Evolutionary conservation across 2,888 invertebrate species (phyloP).

Genomic region (Oxycera nigricornis): DNA sequence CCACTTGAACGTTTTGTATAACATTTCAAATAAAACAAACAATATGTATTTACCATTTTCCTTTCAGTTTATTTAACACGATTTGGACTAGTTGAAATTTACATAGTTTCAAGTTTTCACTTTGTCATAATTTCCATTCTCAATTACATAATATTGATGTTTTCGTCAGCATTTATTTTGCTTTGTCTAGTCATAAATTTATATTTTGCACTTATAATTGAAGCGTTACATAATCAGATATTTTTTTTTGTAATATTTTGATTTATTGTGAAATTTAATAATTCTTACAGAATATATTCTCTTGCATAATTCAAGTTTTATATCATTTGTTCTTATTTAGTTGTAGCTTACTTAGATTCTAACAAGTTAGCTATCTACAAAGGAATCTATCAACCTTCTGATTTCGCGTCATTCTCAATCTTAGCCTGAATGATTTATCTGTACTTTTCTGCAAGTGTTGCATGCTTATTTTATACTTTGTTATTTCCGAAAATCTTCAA

Average conservation of each 20-base stretch:
- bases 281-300: slow-evolving; percentile 15
- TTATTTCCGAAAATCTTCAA: too few species aligned
- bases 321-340: slow-evolving; percentile 3
- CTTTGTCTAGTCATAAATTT: slow-evolving; percentile 15
- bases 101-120: slow-evolving; percentile 45
- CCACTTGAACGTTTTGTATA: not conserved
- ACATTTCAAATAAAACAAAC: slow-evolving; percentile 1
- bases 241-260: slow-evolving; percentile 18
- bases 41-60: slow-evolving; percentile 21
- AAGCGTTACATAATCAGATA: slow-evolving; percentile 26
- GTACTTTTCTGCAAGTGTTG: slow-evolving; percentile 2
- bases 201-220: slow-evolving; percentile 14
- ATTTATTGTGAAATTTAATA: slow-evolving; percentile 13
- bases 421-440: slow-evolving; percentile 11
- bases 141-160: slow-evolving; percentile 27
- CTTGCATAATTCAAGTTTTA: not conserved
- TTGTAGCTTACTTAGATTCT: slow-evolving; percentile 19
- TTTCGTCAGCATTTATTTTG: not conserved
- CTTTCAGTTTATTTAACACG: slow-evolving; percentile 42
- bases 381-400: slow-evolving; percentile 29
- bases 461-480: not conserved
- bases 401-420: not conserved
- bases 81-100: slow-evolving; percentile 49
- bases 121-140: slow-evolving; percentile 43
- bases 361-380: slow-evolving; percentile 40